phyloP scores from a whole-genome alignment of 2,888 invertebrate genomes.

The Himalopsyche japonica region DNA sequence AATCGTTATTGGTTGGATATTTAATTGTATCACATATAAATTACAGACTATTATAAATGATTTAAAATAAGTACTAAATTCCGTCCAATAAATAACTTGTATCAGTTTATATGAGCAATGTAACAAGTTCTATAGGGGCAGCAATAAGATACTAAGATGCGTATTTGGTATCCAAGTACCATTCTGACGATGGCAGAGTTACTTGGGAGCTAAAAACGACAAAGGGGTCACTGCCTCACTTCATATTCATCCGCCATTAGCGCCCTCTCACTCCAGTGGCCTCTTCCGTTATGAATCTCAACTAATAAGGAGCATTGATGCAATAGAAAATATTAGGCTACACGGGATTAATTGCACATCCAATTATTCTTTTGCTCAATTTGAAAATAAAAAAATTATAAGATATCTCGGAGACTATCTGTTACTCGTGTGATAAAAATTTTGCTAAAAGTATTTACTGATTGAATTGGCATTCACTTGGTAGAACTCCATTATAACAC shows the following conservation, averaged over 20 bases:
- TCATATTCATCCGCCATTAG: constrained; percentile 36
- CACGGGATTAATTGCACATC: not conserved
- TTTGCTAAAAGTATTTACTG: too few species aligned
- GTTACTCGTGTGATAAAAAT: too few species aligned
- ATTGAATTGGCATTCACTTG: too few species aligned
- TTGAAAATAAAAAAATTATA: too few species aligned
- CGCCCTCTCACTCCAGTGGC: constrained; percentile 23
- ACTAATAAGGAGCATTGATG: constrained; percentile 8
- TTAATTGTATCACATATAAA: too few species aligned
- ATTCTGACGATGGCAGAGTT: not conserved
- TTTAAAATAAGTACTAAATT: too few species aligned
- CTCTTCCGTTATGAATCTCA: constrained; percentile 33
- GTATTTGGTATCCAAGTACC: not conserved
- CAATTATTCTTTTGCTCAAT: not conserved
- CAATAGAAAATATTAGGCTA: not conserved
- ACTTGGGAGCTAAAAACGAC: not conserved
- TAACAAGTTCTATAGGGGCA: not conserved
- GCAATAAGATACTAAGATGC: not conserved
- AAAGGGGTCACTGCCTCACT: constrained; percentile 5
- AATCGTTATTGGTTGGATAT: too few species aligned
- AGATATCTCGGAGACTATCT: too few species aligned
- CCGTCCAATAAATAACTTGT: not conserved
- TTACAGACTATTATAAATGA: too few species aligned
- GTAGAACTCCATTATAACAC: too few species aligned
- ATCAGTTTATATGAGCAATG: not conserved